phyloP scores from a whole-genome alignment of 2,113 vertebrate species.

The Cololabis saira region DNA sequence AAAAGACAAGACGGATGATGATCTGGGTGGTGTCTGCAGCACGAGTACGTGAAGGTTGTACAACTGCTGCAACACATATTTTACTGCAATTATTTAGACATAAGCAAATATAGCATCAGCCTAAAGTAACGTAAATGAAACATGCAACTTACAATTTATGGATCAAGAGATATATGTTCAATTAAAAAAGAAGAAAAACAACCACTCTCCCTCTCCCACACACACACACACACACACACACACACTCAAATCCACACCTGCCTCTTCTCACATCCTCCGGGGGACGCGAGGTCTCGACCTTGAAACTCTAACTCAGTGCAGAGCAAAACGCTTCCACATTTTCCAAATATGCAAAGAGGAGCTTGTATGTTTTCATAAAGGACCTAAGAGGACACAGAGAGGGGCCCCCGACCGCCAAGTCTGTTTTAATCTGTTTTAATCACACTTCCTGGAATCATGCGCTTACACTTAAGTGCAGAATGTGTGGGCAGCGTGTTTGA shows the following conservation, averaged over 20 bases:
- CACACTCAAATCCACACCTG: constrained; percentile 18
- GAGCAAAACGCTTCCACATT: constrained; percentile 72
- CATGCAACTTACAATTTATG: too few species aligned
- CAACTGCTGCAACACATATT: too few species aligned
- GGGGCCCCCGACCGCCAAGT: constrained; percentile 22
- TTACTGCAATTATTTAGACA: too few species aligned
- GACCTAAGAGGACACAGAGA: constrained; percentile 26
- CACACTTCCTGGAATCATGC: constrained; percentile 18
- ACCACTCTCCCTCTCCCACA: too few species aligned
- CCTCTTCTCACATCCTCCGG: constrained; percentile 25
- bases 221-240: too few species aligned
- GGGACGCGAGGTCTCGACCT: constrained; percentile 47
- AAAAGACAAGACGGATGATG: not conserved
- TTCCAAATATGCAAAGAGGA: constrained; percentile 55
- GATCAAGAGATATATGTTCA: too few species aligned
- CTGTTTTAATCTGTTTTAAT: constrained; percentile 48
- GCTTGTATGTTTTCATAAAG: constrained; percentile 45
- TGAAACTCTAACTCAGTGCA: constrained; percentile 30
- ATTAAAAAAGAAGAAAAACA: too few species aligned
- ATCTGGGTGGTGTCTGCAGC: not conserved
- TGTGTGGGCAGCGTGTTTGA: not conserved
- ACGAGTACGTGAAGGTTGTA: too few species aligned
- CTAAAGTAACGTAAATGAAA: too few species aligned
- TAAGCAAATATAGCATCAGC: too few species aligned
- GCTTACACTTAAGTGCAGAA: not conserved